A percentile compares a stretch with the other conserved stretches of the same genome.
phyloP scores from a whole-genome alignment of 2,113 vertebrate species.

The Dasypus novemcinctus region DNA sequence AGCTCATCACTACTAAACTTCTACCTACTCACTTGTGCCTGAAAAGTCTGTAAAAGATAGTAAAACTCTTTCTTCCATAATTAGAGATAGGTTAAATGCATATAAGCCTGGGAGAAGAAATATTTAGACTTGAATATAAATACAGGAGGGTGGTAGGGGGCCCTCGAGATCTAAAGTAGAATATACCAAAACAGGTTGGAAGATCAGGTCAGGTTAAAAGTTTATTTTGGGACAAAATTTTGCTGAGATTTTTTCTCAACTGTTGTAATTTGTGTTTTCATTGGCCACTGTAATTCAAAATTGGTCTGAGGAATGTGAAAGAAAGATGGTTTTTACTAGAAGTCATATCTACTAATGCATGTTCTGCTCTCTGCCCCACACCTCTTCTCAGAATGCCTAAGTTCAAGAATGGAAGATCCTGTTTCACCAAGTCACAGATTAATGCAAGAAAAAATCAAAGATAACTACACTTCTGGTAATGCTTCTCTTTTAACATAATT shows the following conservation, averaged over 20 bases:
- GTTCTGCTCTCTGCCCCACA: not conserved
- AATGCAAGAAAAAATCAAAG: not conserved
- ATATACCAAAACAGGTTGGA: not conserved
- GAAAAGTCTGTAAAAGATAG: not conserved
- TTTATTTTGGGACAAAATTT: not conserved
- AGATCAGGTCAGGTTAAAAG: not conserved
- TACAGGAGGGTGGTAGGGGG: not conserved
- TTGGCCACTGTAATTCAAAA: not conserved
- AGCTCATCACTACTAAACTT: not conserved
- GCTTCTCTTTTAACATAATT: not conserved
- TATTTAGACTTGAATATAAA: not conserved
- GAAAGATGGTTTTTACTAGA: not conserved
- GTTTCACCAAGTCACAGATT: not conserved
- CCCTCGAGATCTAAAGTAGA: not conserved
- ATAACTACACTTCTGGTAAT: not conserved
- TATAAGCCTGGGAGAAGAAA: not conserved
- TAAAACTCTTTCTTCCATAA: not conserved
- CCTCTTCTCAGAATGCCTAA: not conserved
- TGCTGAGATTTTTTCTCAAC: not conserved
- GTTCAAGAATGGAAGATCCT: not conserved
- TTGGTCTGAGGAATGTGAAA: conserved; percentile 29
- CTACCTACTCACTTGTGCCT: not conserved
- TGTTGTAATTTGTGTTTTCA: not conserved
- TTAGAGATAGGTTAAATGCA: not conserved
- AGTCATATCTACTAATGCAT: not conserved